phyloP scores from a whole-genome alignment of 2,113 vertebrate genomes.

The Spizaetus ornatus region DNA sequence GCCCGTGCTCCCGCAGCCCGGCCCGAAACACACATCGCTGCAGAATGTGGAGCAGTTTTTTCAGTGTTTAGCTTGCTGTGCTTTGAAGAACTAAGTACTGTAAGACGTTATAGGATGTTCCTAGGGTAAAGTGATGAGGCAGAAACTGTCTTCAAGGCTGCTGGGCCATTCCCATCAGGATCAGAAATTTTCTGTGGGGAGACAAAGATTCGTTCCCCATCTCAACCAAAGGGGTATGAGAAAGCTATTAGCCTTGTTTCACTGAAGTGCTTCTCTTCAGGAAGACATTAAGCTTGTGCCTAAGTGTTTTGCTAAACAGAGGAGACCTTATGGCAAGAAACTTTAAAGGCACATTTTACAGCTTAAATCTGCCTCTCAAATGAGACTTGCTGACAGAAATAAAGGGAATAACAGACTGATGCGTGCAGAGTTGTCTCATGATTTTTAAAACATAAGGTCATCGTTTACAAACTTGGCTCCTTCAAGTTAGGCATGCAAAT shows the following conservation, averaged over 20 bases:
- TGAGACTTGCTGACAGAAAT: constrained; percentile 1
- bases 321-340: background rate
- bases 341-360: constrained; percentile 14
- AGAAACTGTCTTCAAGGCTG: background rate
- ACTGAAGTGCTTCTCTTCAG: background rate
- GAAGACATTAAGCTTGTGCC: background rate
- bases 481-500: constrained; percentile 11
- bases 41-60: rapidly evolving
- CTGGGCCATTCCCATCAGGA: background rate
- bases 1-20: too few relatives aligned
- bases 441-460: constrained; percentile 52
- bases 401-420: background rate
- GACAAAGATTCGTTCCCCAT: background rate
- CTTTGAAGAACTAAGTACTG: background rate
- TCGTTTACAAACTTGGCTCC: constrained; percentile 28
- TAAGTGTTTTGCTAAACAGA: constrained; percentile 6
- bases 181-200: background rate
- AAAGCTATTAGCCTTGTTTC: background rate
- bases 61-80: background rate
- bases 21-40: background rate
- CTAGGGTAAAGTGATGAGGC: background rate
- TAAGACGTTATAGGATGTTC: background rate
- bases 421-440: background rate
- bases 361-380: background rate
- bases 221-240: background rate